Conservation (phyloP, 2,797 vertebrate genomes). For the Tinamus major region DNA sequence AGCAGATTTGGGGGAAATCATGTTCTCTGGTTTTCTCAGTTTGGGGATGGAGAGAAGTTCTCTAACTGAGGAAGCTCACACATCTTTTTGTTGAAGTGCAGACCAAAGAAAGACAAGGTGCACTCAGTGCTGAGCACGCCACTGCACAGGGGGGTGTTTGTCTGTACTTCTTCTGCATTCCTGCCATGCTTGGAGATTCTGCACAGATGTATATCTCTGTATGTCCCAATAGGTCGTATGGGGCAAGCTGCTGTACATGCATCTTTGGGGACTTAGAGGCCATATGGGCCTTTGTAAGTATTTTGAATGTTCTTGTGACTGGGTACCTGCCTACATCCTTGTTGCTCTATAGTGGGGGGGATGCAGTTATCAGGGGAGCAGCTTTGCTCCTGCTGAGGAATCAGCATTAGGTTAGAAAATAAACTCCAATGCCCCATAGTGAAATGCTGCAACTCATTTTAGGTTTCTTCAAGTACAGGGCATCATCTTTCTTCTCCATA, state of each 20-base stretch:
- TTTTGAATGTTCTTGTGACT: neutral
- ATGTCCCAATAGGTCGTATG: neutral
- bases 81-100: neutral
- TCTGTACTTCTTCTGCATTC: neutral
- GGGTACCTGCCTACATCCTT: neutral
- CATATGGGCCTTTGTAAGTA: neutral
- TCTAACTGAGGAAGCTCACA: neutral
- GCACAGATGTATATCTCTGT: neutral
- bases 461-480: neutral
- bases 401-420: neutral
- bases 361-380: neutral
- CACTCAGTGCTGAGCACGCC: accelerated
- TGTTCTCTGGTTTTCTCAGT: neutral
- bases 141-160: neutral
- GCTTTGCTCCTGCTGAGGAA: slow-evolving; percentile 1
- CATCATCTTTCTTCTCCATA: neutral
- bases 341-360: neutral
- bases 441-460: neutral
- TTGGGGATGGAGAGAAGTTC: neutral
- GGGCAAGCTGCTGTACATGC: neutral
- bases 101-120: neutral
- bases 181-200: neutral
- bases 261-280: neutral
- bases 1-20: neutral
- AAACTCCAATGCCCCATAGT: neutral